Base-by-base conservation (phyloP, 2,113 vertebrate genomes). In the Zeus faber region DNA sequence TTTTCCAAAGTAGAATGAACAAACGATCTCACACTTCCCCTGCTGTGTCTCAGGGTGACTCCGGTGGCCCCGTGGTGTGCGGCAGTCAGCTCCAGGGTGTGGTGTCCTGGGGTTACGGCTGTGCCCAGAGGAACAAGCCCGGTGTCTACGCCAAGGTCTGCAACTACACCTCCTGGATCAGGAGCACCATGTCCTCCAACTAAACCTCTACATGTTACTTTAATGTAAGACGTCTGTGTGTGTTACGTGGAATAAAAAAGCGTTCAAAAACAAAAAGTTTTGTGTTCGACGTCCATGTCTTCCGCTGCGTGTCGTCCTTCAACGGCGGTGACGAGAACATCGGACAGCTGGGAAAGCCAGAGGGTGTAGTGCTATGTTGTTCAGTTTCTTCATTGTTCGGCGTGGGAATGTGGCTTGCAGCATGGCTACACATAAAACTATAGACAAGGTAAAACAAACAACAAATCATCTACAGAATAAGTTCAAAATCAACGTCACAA, bases 41-140 rank as follows among this genome's bases (percentile, higher is more conserved):
- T 25, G 72, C 18, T 33, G n/a, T 22, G 14, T 85, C 43, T 1
- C 82, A 94, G 91, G 89, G 79, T 13, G 92, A 93, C 85, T 93
- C 92, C 0, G 91, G 92, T 4, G 92, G 92, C 16, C 93, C 93
- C 2, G 85, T 93, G 20, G 90, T 88, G 37, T 94, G 91, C 53
- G 81, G 82, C 0, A 75, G 74, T 11, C 0, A 73, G 76, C 88
- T 93, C 60, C 93, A 95, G 68, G 91, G 92, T 60, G 72, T 94
- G 14, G 91, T 94, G 64, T 95, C 92, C 60, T 94, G 93, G 93
- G 93, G 93, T 26, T 71, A 84, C 0, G 92, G 92, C 49, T 95
- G 93, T 23, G 92, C 92, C 1, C 60, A 70, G 67, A 79, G 0
- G 50, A 87, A 91, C 74, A 83, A 61, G 11, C 92, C 92, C 0